Percentiles rank a stretch among this genome's conserved stretches.
These are phyloP conservation scores for Diarsia brunnea DNA, from an alignment of 2,888 invertebrate genomes.

Conservation along the genomic window DNA sequence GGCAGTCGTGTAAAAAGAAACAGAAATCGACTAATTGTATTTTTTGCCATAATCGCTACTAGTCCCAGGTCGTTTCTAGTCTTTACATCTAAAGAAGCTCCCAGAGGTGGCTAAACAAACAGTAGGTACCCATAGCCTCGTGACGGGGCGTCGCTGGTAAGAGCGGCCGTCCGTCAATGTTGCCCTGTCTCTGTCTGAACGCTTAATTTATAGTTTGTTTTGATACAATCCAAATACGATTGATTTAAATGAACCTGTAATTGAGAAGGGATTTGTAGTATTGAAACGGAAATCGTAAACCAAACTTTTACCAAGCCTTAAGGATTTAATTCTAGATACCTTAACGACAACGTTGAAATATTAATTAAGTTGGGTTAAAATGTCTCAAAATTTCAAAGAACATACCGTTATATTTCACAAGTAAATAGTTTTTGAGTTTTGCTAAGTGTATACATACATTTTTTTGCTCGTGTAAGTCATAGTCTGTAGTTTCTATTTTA, in stretches of 20 bases:
- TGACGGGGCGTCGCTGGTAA: conserved; percentile 10
- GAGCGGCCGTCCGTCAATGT: conserved; percentile 34
- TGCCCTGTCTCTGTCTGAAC: conserved; percentile 36
- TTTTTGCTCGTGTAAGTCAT: background rate
- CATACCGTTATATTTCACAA: too few relatives aligned
- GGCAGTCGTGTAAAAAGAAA: too few relatives aligned
- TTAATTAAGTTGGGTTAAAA: background rate
- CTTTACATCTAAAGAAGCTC: background rate
- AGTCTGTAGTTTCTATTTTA: background rate
- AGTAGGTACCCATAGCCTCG: background rate
- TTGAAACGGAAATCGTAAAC: background rate
- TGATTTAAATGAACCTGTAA: conserved; percentile 3
- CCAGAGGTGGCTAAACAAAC: background rate
- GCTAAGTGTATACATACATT: too few relatives aligned
- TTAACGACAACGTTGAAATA: background rate
- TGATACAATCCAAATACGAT: conserved; percentile 20
- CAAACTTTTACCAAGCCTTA: background rate
- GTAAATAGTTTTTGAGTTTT: too few relatives aligned
- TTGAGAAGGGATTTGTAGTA: background rate
- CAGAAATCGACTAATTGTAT: background rate
- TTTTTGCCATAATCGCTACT: background rate
- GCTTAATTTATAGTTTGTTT: conserved; percentile 57
- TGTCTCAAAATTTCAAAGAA: too few relatives aligned
- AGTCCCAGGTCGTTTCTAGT: background rate
- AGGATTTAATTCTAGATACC: background rate